Evolutionary conservation across 2,797 vertebrate genomes (phyloP).

Genomic region (Darevskia nairensis): DNA sequence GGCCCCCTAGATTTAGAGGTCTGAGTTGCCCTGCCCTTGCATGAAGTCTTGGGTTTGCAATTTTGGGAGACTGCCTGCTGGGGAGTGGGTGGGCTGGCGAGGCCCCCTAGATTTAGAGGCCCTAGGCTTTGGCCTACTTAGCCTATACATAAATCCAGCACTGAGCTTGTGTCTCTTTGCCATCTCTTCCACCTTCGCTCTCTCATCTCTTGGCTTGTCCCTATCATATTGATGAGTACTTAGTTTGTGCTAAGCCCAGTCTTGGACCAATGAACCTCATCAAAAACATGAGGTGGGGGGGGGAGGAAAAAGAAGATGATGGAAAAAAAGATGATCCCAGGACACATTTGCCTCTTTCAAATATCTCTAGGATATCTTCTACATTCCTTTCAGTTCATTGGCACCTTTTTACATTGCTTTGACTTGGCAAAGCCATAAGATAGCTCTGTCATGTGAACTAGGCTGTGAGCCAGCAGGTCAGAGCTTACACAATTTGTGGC

Average conservation of each 20-base stretch:
- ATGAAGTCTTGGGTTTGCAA: no score
- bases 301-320: neutral
- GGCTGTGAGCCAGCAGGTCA: constrained; percentile 79
- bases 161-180: no score
- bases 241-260: neutral
- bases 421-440: constrained; percentile 77
- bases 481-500: constrained; percentile 82
- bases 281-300: neutral
- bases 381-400: constrained; percentile 62
- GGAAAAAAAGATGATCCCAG: constrained; percentile 10
- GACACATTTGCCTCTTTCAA: constrained; percentile 1
- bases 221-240: neutral
- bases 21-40: no score
- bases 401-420: constrained; percentile 71
- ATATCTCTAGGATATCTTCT: constrained; percentile 33
- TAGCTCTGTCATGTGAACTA: constrained; percentile 79
- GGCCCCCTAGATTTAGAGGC: no score
- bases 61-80: no score
- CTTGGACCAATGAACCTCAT: neutral
- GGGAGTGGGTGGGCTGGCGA: no score
- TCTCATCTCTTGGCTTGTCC: neutral
- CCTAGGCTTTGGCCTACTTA: no score
- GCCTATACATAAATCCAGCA: no score
- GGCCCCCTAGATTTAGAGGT: no score
- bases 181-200: neutral